Evolutionary conservation across 2,113 vertebrate genomes (phyloP), one percentile per base, ranked within the genome.

Genomic region (Psophia crepitans): DNA sequence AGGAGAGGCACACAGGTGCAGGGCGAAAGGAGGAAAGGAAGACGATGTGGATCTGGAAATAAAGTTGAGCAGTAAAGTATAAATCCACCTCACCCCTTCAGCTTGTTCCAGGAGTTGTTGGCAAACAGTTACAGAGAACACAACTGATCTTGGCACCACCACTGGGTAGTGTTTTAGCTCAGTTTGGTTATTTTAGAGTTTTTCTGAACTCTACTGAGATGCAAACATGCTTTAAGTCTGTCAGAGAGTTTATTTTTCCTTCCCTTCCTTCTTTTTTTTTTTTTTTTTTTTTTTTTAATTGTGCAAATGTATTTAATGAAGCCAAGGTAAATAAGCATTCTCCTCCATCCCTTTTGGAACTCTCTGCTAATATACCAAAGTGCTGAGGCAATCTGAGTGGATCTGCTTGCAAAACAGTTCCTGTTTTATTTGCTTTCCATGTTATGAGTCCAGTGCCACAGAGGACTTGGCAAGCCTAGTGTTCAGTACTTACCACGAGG

Each of bases 401-500:
- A 87, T 89, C 56, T 81, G 80, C 80, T 87, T 87, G 61, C 60
- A 95, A 71, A 92, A 80, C 43, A 93, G 33, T 84, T 88, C 64
- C 49, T 86, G 49, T 69, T 94, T 90, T 73, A 95, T 95, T 95
- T 93, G 86, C 69, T 92, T 81, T 94, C 69, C 4, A 1, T 73
- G 80, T 82, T 71, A 87, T 82, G 77, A 84, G 69, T 61, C 85
- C 89, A 69, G 77, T 65, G 86, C 69, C 89, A 73, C 90, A 79
- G 65, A 93, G 88, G 92, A 89, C 57, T 68, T 93, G 73, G 86
- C 78, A 96, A 88, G 54, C 58, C 49, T 35, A 56, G 10, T 3
- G 19, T 68, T 86, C 93, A 87, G 85, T 63, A 56, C 84, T 79
- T 90, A 60, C 80, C 65, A 76, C 3, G 53, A 93, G 58, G 80